Evolutionary conservation across 1,140 invertebrate genomes (phyloP), one percentile per base, ranked within the genome.

Genomic region (Sitodiplosis mosellana): DNA sequence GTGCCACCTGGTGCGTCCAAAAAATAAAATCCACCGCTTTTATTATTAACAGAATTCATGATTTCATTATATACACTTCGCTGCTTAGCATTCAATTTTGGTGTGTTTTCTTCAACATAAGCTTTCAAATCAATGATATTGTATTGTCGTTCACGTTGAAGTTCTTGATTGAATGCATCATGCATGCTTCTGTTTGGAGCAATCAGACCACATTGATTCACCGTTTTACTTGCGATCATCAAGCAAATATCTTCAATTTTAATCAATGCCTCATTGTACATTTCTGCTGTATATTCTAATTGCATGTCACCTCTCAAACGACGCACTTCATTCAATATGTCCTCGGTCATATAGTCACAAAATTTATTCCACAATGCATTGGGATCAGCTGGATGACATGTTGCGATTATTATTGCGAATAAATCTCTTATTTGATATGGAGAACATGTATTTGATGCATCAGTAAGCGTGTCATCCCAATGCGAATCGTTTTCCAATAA

Each of bases 401-500:
- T 60, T 17, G 59, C 57, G 8, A 65, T 42, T 10, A 66, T 59
- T 37, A 65, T 63, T 15, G 58, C 40, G 55, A 66, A 68, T 40
- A 67, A 60, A 57, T 56, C 55, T 47, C 65, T 60, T 51, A 67
- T 60, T 60, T 68, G 55, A 47, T 55, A 47, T 47, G 60, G 41
- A 12, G 42, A 10, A 49, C 53, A 44, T 20, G 51, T 56, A 20
- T 59, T 56, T 14, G 55, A 45, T 50, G 66, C 59, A 51, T 69
- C 63, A 36, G 46, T 34, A 34, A 71, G 53, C 27, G 59, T 59
- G 3, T 48, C 17, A 43, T 65, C 53, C 68, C 65, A 68, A 49
- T 63, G 55, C 46, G 34, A 42, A 49, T 63, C 59, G 46, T 65
- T 54, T 49, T 69, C 60, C n/a, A 70, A 37, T 45, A 69, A 57